Percentiles rank a stretch among this genome's conserved stretches.
Evolutionary conservation across 2,113 vertebrate species (phyloP).

Genomic region (Odontesthes bonariensis): DNA sequence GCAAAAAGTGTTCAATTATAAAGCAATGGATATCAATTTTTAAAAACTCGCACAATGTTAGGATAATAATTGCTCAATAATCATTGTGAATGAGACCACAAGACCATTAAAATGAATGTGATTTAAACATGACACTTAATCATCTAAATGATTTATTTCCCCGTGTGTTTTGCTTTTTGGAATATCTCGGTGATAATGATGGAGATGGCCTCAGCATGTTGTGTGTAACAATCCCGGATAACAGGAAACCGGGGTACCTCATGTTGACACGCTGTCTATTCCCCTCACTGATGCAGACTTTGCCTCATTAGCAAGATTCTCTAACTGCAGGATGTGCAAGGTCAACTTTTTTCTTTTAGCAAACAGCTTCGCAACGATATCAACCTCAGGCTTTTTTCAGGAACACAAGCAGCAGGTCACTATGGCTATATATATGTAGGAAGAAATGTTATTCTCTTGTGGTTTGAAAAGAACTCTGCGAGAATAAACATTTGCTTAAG

Average conservation of each 20-base stretch:
- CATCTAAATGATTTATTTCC: not conserved
- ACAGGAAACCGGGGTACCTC: slow-evolving; percentile 35
- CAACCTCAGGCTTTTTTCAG: not conserved
- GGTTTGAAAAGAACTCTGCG: slow-evolving; percentile 10
- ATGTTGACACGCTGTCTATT: slow-evolving; percentile 45
- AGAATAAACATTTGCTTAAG: slow-evolving; percentile 25
- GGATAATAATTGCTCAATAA: not conserved
- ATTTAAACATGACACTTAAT: slow-evolving; percentile 7
- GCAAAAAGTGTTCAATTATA: not conserved
- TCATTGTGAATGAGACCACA: not conserved
- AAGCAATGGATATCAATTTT: not conserved
- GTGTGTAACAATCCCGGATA: slow-evolving; percentile 25
- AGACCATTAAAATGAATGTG: not conserved
- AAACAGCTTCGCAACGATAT: slow-evolving; percentile 69
- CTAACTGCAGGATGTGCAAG: slow-evolving; percentile 64
- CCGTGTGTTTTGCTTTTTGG: not conserved
- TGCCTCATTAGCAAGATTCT: slow-evolving; percentile 73
- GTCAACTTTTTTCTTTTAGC: slow-evolving; percentile 71
- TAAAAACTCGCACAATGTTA: not conserved
- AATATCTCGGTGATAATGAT: slow-evolving; percentile 7
- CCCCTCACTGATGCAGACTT: slow-evolving; percentile 49
- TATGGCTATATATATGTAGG: not conserved
- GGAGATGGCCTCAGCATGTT: slow-evolving; percentile 13
- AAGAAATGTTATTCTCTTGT: not conserved
- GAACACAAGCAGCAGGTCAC: slow-evolving; percentile 12